These are phyloP conservation scores for Drosophila rellima DNA, from an alignment of 2,888 invertebrate genomes.

Conservation along the genomic window DNA sequence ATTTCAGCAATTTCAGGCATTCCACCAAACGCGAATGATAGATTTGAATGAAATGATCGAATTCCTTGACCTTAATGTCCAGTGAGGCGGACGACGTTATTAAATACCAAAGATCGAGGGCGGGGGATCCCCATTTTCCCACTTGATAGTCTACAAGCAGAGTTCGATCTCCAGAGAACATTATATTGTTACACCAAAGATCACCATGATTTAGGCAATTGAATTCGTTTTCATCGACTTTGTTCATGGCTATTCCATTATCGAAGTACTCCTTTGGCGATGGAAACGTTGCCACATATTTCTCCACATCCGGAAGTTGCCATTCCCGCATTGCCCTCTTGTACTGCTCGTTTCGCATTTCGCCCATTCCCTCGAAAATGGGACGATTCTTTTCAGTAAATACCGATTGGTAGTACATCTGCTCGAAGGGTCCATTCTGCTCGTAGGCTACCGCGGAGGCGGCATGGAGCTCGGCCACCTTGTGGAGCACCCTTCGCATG, in stretches of 20 bases:
- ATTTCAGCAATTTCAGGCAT: slow-evolving; percentile 74
- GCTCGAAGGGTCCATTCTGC: slow-evolving; percentile 65
- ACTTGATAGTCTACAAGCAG: slow-evolving; percentile 9
- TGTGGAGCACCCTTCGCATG: slow-evolving; percentile 66
- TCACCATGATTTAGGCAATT: slow-evolving; percentile 83
- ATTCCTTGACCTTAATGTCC: slow-evolving; percentile 76
- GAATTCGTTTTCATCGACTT: slow-evolving; percentile 64
- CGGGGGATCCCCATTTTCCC: slow-evolving; percentile 80
- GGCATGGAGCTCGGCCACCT: slow-evolving; percentile 82
- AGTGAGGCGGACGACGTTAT: slow-evolving; percentile 69
- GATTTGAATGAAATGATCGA: slow-evolving; percentile 78
- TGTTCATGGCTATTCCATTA: slow-evolving; percentile 39
- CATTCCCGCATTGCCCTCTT: slow-evolving; percentile 64
- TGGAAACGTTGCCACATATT: slow-evolving; percentile 49
- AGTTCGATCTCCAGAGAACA: slow-evolving; percentile 73
- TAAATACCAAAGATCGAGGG: slow-evolving; percentile 80
- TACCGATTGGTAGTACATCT: slow-evolving; percentile 34
- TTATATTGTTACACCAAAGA: slow-evolving; percentile 82
- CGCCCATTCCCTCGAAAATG: slow-evolving; percentile 37
- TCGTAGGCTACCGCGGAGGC: slow-evolving; percentile 74
- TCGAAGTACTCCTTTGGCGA: slow-evolving; percentile 46
- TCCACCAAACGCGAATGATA: slow-evolving; percentile 78
- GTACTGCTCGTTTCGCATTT: slow-evolving; percentile 26
- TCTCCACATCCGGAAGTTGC: slow-evolving; percentile 64
- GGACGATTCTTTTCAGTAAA: slow-evolving; percentile 53